Evolutionary conservation across 30 jellyfish, hydroid and myxozoan genomes (phyloP).

Genomic region (Chrysaora quinquecirrha): DNA sequence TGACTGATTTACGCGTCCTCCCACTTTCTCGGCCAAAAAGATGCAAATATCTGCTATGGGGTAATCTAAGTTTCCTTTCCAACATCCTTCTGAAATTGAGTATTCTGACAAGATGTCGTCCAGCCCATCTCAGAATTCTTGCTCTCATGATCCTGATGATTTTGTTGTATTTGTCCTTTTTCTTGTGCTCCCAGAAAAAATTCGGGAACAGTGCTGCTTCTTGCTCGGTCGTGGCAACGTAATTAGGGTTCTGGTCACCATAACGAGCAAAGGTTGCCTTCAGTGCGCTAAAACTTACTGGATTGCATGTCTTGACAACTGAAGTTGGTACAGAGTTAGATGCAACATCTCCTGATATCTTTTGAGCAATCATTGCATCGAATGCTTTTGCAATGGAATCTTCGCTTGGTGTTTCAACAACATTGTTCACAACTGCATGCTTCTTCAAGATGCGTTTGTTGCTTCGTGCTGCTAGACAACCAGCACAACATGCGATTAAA

Average conservation of each 20-base stretch:
- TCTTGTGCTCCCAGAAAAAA: conserved; percentile 27
- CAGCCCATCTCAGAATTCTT: conserved; percentile 18
- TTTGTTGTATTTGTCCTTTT: conserved; percentile 1
- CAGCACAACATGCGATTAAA: not conserved
- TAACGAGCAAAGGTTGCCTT: not conserved
- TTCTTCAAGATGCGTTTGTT: no score
- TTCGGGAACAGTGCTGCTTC: conserved; percentile 71
- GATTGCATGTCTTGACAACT: conserved; percentile 8
- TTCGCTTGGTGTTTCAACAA: not conserved
- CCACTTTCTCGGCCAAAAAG: not conserved
- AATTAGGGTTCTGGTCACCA: conserved; percentile 36
- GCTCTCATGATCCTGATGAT: conserved; percentile 6
- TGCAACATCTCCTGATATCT: not conserved
- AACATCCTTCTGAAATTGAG: not conserved
- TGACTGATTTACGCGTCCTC: not conserved
- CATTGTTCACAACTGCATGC: no score
- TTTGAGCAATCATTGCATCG: not conserved
- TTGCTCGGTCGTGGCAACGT: conserved; percentile 47
- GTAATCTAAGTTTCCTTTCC: conserved; percentile 16
- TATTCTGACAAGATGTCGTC: not conserved
- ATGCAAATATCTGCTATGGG: not conserved
- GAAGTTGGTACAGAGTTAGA: conserved; percentile 5
- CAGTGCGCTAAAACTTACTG: not conserved
- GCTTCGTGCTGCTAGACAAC: no score
- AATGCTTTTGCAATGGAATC: not conserved